Evolutionary conservation across 2,888 invertebrate species (phyloP), one percentile per base, ranked within the genome.

Genomic region (Oasisia sp.): DNA sequence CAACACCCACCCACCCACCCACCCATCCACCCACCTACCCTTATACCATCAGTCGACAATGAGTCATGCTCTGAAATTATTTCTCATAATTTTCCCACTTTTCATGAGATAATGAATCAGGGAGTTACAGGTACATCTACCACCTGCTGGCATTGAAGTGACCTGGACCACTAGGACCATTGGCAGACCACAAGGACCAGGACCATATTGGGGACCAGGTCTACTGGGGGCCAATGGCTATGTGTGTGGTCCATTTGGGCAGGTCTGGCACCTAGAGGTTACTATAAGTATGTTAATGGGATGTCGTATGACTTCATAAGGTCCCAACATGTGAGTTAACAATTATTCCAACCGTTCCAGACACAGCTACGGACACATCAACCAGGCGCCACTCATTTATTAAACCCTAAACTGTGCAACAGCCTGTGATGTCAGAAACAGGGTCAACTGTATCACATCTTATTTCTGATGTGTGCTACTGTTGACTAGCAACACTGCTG

Each of bases 11-110:
- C 74, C 14, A 19, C 74, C 74, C 74, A 19, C 74, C 74, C 74
- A 27, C 74, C 74, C 74, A 27, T 27, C 74, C 74, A 74, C 74
- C 27, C 27, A 27, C 14, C 74, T 74, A 74, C n/a, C 38, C 38
- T 38, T 38, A 4, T 74, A 19, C 74, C 27, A 74, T 27, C 19
- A 74, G 74, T 19, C 27, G 74, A 74, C 74, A 74, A 74, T 74
- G 74, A 74, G 74, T 74, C 74, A 74, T 74, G 74, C 74, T 27
- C 74, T 74, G 74, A 74, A 74, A 74, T 74, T 74, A 74, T 74
- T 74, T 74, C 74, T 74, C 74, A 74, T 74, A 19, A 74, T 74
- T 74, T 74, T 14, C 27, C 19, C 5, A 74, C 27, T 14, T 74
- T 74, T 74, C 74, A 74, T 7, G 27, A n/a, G 74, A 74, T 74